Evolutionary conservation across 1,140 invertebrate genomes (phyloP).

Genomic region (Geopemphigus sp.): DNA sequence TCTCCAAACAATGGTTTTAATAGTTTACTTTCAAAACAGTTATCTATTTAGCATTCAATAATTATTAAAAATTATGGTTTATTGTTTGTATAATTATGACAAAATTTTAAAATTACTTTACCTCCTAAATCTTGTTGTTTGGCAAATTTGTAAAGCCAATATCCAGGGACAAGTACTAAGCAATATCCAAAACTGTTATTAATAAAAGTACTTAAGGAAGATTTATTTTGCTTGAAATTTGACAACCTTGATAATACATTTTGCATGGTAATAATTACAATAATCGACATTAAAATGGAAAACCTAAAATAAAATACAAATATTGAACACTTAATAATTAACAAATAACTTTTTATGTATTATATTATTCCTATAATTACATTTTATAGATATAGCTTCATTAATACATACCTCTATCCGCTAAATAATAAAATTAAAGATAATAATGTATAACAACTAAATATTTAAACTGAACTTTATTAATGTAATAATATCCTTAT

Average conservation of each 20-base stretch:
- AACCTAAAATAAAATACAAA: slow-evolving; percentile 22
- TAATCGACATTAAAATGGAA: slow-evolving; percentile 32
- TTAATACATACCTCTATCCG: not conserved
- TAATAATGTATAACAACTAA: not conserved
- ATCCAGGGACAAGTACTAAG: slow-evolving; percentile 27
- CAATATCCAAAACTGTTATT: slow-evolving; percentile 42
- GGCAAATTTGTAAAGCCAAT: slow-evolving; percentile 36
- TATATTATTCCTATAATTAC: too few relatives aligned
- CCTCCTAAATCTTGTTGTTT: slow-evolving; percentile 35
- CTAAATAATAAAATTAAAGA: not conserved
- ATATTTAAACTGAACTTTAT: not conserved
- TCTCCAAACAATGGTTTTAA: slow-evolving; percentile 27
- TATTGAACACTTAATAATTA: not conserved
- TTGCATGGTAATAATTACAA: slow-evolving; percentile 23
- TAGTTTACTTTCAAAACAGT: not conserved
- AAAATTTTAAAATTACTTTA: not conserved
- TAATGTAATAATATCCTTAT: not conserved
- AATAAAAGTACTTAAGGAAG: slow-evolving; percentile 18
- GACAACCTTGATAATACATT: not conserved
- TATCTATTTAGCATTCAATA: not conserved
- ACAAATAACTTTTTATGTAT: too few relatives aligned
- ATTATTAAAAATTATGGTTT: not conserved
- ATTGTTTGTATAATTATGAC: not conserved
- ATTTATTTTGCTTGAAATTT: slow-evolving; percentile 24
- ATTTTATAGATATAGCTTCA: not conserved